Base-by-base conservation (phyloP, 1,140 invertebrate genomes). In the Drosophila pallidifrons region DNA sequence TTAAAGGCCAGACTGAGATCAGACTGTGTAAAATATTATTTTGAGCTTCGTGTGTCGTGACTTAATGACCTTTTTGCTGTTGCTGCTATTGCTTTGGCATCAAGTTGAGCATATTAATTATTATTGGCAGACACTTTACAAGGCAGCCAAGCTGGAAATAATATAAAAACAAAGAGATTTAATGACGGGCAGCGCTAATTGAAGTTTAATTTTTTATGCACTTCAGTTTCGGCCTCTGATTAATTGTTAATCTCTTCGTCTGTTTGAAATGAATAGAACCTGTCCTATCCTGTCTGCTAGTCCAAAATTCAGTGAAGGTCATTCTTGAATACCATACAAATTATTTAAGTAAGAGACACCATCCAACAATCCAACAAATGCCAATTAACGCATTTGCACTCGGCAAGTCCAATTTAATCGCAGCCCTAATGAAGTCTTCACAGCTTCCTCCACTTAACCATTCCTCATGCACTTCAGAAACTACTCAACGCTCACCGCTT, bases 51-150 rank as follows among this genome's bases (percentile, higher is more conserved):
- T 51, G n/a, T 25, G 65, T 58, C 80, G 71, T 77, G 83, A 88
- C 77, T 87, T 87, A 87, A 87, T 82, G 80, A 88, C 76, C 82
- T 87, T 87, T 82, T 82, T 57, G 52, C 20, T 25, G 20, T 25
- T 25, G 60, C 41, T 55, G 60, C 16, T 46, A 60, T 70, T 61
- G 78, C 67, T 25, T 25, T 54, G 67, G 70, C 78, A 58, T 61
- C 52, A 65, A 45, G 45, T 55, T 79, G 81, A 69, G 67, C 72
- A 79, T 82, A 82, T 82, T 88, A 88, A 87, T 87, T 88, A 82
- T 77, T 82, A 88, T 87, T 79, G 82, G 69, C 79, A 86, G 82
- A 52, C 72, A 72, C 52, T 76, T 86, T 74, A 87, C 69, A 61
- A 69, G 47, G 52, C 69, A 59, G 68, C 41, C 55, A 13, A 49